These are phyloP conservation scores for Diaphora mendica DNA, from an alignment of 2,888 invertebrate genomes.

Conservation along the genomic window DNA sequence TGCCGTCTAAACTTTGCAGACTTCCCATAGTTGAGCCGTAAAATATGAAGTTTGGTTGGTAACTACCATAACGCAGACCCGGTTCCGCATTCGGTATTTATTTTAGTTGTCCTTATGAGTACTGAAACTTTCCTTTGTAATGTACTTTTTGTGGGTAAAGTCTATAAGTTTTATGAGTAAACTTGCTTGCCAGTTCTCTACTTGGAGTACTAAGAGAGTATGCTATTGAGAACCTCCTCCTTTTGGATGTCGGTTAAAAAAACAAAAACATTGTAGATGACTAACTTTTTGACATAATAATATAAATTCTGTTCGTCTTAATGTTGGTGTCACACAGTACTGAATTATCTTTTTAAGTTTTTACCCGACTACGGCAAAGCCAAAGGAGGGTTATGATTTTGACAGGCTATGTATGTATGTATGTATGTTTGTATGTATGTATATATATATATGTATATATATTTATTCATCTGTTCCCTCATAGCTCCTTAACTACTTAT, in stretches of 20 bases:
- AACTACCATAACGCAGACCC: conserved; percentile 37
- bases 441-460: no score
- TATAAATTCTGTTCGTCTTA: not conserved
- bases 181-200: not conserved
- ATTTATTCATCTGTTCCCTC: no score
- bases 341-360: not conserved
- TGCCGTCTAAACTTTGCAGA: conserved; percentile 68
- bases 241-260: no score
- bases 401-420: no score
- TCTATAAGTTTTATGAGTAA: not conserved
- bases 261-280: not conserved
- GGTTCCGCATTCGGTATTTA: conserved; percentile 28
- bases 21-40: conserved; percentile 51
- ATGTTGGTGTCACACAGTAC: not conserved
- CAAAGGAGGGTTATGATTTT: no score
- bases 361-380: no score
- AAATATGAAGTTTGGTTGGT: conserved; percentile 52
- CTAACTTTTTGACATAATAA: not conserved
- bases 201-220: not conserved
- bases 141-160: not conserved
- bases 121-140: conserved; percentile 21
- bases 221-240: no score
- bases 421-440: no score
- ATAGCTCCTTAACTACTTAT: no score
- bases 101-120: conserved; percentile 20